phyloP scores from a whole-genome alignment of 2,888 invertebrate species.

The Lithosia quadra region DNA sequence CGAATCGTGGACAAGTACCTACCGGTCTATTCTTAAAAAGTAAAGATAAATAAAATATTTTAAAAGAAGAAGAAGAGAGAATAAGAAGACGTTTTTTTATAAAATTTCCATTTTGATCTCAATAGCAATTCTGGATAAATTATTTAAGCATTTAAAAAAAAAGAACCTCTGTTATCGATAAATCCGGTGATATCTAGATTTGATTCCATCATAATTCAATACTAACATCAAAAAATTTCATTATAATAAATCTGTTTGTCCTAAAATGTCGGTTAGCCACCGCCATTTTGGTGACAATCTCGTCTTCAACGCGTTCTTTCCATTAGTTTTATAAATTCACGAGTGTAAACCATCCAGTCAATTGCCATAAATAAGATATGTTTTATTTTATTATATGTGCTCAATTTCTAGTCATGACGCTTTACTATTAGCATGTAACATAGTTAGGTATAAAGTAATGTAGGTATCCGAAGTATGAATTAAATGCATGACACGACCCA shows the following conservation, averaged over 20 bases:
- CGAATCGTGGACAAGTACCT: conserved; percentile 4
- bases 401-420: conserved; percentile 33
- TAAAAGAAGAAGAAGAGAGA: neutral
- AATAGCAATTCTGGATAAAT: neutral
- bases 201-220: too few relatives aligned
- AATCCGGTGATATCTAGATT: too few relatives aligned
- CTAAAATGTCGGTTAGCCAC: too few relatives aligned
- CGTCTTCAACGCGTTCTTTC: too few relatives aligned
- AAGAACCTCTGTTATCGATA: too few relatives aligned
- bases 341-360: conserved; percentile 18
- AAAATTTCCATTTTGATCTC: neutral
- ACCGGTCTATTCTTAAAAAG: neutral
- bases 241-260: too few relatives aligned
- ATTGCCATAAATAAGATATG: neutral
- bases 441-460: conserved; percentile 40
- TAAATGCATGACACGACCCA: conserved; percentile 60
- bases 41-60: neutral
- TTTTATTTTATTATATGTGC: neutral
- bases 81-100: too few relatives aligned
- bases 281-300: too few relatives aligned
- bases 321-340: too few relatives aligned
- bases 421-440: conserved; percentile 31
- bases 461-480: conserved; percentile 45
- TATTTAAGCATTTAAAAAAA: too few relatives aligned
- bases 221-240: too few relatives aligned